Base-by-base conservation (phyloP, 2,888 invertebrate species). In the Punctoribates punctum region DNA sequence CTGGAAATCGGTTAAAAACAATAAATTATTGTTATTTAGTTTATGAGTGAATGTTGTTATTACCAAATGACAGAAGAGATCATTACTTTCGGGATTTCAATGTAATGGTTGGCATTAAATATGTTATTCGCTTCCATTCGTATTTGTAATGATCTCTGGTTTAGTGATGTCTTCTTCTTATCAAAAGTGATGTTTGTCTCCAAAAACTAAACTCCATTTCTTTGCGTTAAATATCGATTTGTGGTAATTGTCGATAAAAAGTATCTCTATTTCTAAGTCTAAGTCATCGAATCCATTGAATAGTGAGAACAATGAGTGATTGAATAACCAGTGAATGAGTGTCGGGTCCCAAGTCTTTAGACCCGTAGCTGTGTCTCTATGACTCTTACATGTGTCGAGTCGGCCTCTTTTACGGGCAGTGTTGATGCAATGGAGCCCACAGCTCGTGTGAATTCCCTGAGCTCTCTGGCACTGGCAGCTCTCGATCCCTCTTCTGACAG, bases 391-490 rank as follows among this genome's bases (percentile, higher is more conserved):
- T 29, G 29, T 62, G 29, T 62, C 15, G 29, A 62, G 29, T 27
- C 62, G 62, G 29, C 62, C 62, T 62, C 62, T 62, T 62, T 62
- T 62, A 11, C 62, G 27, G 29, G 11, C 62, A 62, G 62, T 62
- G 62, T 62, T 62, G 29, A 62, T 25, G 25, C 29, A 27, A 62
- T 62, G 62, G 62, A 62, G 62, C 11, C 62, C 1, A 62, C 27
- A 62, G 25, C 27, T 8, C 62, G 27, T 9, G 62, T 62, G 23
- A 62, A 62, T 62, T 62, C 62, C 62, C 62, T 62, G 9, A 25
- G 29, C 29, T 62, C 62, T 27, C 29, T 62, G 5, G 62, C 62
- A 27, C 29, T 62, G 29, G 62, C 62, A 62, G 62, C 62, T 25
- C 62, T 62, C 62, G 62, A 62, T 17, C 5, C 62, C 5, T 25